These are phyloP conservation scores for Sander lucioperca DNA, from an alignment of 2,113 vertebrate genomes.

Conservation along the genomic window DNA sequence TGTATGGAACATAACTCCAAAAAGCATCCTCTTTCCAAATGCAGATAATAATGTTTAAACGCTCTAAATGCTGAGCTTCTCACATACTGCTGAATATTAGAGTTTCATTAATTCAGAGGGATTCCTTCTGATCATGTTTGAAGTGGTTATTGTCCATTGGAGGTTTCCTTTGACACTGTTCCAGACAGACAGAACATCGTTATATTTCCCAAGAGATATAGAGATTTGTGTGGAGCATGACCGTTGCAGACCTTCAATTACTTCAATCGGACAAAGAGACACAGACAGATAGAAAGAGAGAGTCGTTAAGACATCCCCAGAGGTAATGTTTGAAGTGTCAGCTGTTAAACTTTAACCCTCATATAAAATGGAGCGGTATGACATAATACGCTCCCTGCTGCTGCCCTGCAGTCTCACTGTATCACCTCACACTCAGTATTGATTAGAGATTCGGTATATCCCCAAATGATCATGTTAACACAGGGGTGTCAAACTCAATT, in stretches of 20 bases:
- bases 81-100: not conserved
- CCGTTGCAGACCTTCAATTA: not conserved
- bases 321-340: not conserved
- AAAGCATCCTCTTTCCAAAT: too few species aligned
- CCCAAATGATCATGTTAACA: not conserved
- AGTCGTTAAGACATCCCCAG: not conserved
- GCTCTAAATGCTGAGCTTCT: not conserved
- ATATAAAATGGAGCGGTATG: constrained; percentile 1
- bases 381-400: not conserved
- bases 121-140: not conserved
- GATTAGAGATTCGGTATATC: not conserved
- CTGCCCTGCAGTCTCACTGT: not conserved
- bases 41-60: too few species aligned
- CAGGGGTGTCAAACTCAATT: too few species aligned
- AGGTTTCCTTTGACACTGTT: not conserved
- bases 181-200: not conserved
- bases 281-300: not conserved
- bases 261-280: not conserved
- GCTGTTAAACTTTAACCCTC: constrained; percentile 53
- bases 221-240: constrained; percentile 39
- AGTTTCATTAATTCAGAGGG: not conserved
- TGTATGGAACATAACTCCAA: too few species aligned
- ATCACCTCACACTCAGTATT: not conserved
- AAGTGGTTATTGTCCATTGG: constrained; percentile 21
- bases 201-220: constrained; percentile 1